phyloP scores from a whole-genome alignment of 1,140 invertebrate species.

The Sogatella furcifera region DNA sequence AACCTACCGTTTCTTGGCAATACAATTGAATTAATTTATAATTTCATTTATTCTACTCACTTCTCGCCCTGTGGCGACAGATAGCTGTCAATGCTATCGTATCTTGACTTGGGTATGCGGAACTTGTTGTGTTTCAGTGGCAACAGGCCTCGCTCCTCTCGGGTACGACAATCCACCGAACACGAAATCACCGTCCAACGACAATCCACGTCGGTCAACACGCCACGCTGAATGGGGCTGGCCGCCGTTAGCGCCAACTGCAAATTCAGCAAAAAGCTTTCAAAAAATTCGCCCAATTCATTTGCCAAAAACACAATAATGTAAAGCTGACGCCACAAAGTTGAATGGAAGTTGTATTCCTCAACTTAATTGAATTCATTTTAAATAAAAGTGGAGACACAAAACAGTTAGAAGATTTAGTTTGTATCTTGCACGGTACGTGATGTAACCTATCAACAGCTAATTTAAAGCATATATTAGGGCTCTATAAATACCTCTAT shows the following conservation, averaged over 20 bases:
- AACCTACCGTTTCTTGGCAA: no score
- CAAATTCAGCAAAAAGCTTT: constrained; percentile 13
- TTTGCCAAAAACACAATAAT: constrained; percentile 14
- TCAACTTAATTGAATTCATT: no score
- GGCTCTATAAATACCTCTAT: no score
- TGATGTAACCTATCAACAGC: no score
- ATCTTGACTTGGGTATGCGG: constrained; percentile 90
- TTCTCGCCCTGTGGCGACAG: constrained; percentile 75
- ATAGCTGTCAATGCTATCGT: constrained; percentile 97
- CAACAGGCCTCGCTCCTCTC: constrained; percentile 79
- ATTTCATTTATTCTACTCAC: no score
- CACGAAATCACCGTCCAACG: constrained; percentile 92
- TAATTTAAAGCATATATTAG: no score
- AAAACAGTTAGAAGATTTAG: no score
- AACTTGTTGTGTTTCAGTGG: constrained; percentile 67
- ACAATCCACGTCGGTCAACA: constrained; percentile 90
- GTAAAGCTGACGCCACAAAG: no score
- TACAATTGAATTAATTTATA: no score
- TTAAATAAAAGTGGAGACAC: no score
- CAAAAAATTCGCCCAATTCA: neutral
- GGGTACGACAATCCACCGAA: constrained; percentile 91
- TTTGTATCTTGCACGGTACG: no score
- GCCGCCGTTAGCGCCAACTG: constrained; percentile 92
- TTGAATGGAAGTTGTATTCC: no score
- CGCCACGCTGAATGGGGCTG: constrained; percentile 87